Evolutionary conservation across 2,888 invertebrate genomes (phyloP).

Genomic region (Drosophila nr. medialis): DNA sequence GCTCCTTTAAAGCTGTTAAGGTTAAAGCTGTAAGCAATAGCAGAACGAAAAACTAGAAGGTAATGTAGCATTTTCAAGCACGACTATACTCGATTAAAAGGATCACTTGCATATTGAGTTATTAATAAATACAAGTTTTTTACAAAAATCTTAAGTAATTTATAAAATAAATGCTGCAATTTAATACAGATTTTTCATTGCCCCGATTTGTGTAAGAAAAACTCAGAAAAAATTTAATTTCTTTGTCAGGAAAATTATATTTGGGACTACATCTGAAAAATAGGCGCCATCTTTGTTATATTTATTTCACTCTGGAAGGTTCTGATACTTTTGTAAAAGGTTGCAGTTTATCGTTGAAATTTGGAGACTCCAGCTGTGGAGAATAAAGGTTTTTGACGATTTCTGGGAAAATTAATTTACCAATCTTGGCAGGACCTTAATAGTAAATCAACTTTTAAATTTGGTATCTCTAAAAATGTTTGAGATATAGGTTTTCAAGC

Average conservation of each 20-base stretch:
- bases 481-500: too few species aligned
- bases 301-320: not conserved
- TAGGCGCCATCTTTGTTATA: not conserved
- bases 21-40: not conserved
- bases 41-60: not conserved
- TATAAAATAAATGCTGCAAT: not conserved
- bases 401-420: not conserved
- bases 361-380: not conserved
- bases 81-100: not conserved
- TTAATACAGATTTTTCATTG: not conserved
- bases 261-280: not conserved
- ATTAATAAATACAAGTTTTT: not conserved
- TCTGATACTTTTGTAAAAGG: not conserved
- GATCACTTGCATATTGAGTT: not conserved
- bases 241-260: not conserved
- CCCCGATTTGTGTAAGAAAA: not conserved
- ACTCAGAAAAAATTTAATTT: not conserved
- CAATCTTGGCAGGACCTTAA: not conserved
- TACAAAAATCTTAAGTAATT: not conserved
- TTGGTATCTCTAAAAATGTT: too few species aligned
- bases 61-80: not conserved
- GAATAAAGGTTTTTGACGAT: not conserved
- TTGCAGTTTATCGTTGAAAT: not conserved
- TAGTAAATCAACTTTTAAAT: not conserved
- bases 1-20: not conserved